phyloP scores from a whole-genome alignment of 2,888 invertebrate species.

The Chrysotoxum bicinctum region DNA sequence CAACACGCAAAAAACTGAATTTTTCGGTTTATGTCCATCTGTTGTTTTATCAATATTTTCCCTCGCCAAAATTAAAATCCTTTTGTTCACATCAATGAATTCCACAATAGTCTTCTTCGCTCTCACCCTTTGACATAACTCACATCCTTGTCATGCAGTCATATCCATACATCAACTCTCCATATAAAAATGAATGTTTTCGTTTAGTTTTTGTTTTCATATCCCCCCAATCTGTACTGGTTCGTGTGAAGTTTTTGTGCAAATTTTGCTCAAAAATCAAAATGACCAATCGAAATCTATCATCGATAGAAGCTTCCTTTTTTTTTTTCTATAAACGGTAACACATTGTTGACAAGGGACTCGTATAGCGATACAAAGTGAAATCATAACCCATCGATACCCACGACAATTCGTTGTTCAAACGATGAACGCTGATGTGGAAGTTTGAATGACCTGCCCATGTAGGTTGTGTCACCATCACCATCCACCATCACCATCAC shows the following conservation, averaged over 20 bases:
- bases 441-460: not conserved
- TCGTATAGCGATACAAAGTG: constrained; percentile 7
- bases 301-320: not conserved
- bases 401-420: not conserved
- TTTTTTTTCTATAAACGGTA: constrained; percentile 4
- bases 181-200: not conserved
- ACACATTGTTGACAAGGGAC: constrained; percentile 60
- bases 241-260: not conserved
- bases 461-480: constrained; percentile 22
- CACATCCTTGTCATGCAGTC: constrained; percentile 4
- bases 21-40: constrained; percentile 28
- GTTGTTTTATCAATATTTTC: constrained; percentile 30
- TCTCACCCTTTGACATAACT: not conserved
- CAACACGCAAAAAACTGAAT: not conserved
- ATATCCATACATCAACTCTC: not conserved
- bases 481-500: not conserved
- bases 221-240: not conserved
- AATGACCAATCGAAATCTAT: constrained; percentile 17
- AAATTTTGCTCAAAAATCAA: not conserved
- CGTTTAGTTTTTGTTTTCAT: not conserved
- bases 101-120: not conserved
- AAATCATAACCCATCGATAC: constrained; percentile 46
- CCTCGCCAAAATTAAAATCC: constrained; percentile 23
- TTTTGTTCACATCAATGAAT: constrained; percentile 25
- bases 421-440: not conserved